Base-by-base conservation (phyloP, 2,888 invertebrate species). In the Acrocera orbiculus region DNA sequence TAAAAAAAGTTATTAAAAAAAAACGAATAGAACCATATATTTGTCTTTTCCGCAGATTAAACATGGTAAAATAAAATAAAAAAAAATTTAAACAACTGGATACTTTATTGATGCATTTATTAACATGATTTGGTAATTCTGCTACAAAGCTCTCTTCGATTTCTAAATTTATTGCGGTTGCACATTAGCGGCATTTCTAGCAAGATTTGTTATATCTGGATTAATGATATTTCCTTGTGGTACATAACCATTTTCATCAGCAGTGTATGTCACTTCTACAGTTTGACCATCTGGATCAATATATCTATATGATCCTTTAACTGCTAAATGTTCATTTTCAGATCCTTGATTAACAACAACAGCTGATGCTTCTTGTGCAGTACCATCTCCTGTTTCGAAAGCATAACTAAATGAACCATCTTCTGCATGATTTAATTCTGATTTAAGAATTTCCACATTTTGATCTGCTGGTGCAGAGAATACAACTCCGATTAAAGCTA, bases 221-320 rank as follows among this genome's bases (percentile, higher is more conserved):
- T 49, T 44, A 22, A 59, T 56, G 4, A 41, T 47, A 2, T 44
- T 42, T 5, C 58, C 53, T 8, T 45, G 40, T 16, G 58, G 58
- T 7, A 59, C 57, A 30, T 57, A 59, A 19, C 58, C 58, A 38
- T 58, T 53, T 24, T 46, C 45, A 30, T 56, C 58, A 9, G 58
- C 58, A 1, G 58, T 59, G 25, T 59, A 59, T 42, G 44, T 46
- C 2, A 59, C 58, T 35, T 51, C 51, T 2, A 57, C 51, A 17
- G 49, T 46, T n/a, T 50, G 38, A 20, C 54, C 57, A 1, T 47
- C 51, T 24, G 40, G 34, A 36, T 59, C 49, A 35, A 49, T 39
- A 37, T 58, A 59, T 32, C 44, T 51, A 42, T 58, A 59, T 33
- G 50, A 52, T 13, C 58, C 58, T 14, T 44, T 44, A 4, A 59